phyloP scores from a whole-genome alignment of 2,113 vertebrate genomes.

The Gadus chalcogrammus region DNA sequence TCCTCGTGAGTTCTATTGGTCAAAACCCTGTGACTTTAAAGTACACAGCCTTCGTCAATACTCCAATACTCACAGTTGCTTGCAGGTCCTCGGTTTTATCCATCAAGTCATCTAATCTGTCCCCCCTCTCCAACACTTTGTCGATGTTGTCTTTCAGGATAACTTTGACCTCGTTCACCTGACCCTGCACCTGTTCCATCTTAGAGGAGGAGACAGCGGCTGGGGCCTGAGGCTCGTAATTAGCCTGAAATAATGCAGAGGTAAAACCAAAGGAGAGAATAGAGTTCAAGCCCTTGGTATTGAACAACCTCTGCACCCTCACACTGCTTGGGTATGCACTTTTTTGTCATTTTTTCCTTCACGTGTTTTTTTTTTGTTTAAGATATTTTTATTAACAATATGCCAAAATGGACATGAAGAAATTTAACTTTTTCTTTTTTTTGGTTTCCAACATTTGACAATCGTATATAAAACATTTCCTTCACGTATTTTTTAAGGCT shows the following conservation, averaged over 20 bases:
- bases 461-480: no score
- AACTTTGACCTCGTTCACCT: conserved; percentile 81
- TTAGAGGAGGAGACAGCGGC: conserved; percentile 36
- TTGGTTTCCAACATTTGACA: no score
- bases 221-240: conserved; percentile 34
- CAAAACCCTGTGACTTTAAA: background rate
- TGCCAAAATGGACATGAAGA: no score
- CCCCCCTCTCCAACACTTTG: conserved; percentile 79
- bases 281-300: no score
- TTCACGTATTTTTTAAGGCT: no score
- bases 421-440: no score
- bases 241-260: conserved; percentile 49
- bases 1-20: background rate
- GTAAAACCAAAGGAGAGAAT: no score
- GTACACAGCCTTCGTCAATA: background rate
- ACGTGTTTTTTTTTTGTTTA: no score
- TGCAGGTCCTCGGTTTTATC: conserved; percentile 71
- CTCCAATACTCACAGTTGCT: conserved; percentile 69
- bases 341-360: no score
- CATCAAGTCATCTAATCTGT: conserved; percentile 70
- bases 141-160: conserved; percentile 81
- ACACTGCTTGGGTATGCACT: background rate
- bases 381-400: no score
- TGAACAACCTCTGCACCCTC: background rate
- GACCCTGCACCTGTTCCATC: conserved; percentile 67